Evolutionary conservation across 2,113 vertebrate genomes (phyloP), one percentile per base, ranked within the genome.

Genomic region (Odocoileus virginianus): DNA sequence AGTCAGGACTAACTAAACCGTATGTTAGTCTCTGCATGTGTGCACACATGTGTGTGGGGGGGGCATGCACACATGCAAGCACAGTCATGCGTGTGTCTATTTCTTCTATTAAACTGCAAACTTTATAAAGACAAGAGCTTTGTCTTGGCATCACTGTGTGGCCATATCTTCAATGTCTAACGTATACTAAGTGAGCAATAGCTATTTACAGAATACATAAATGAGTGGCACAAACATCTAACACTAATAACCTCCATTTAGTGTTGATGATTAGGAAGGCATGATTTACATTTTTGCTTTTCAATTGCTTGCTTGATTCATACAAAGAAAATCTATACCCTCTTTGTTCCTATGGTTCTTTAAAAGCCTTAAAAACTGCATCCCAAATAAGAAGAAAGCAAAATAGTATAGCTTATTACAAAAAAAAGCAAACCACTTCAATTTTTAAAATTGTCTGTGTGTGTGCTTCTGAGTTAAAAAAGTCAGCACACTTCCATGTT

Each of bases 281-380:
- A 78, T 17, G 28, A 15, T 6, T 94, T 85, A 14, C 2, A 54
- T 19, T 43, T 92, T 96, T 82, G 27, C 60, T 89, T 95, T 91
- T 9, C 25, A 74, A 17, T 85, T 89, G 7, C 10, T 97, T 74
- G 13, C 4, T 86, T 87, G 79, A 23, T 27, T 60, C 2, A 36
- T 28, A 58, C 5, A 43, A 79, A 19, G 16, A 85, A 87, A 57
- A 78, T 43, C 7, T 19, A 60, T 21, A 6, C 16, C 10, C 93
- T 92, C 30, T 94, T 17, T 83, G 16, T 45, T 95, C 27, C 84
- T 25, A 54, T 1, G 55, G 11, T 4, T 23, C 33, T 95, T 95
- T 28, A 11, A 89, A 94, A 95, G 14, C 45, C 25, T 95, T 86
- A 61, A 91, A 28, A 89, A 89, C 45, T 50, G 45, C 4, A 57